phyloP scores from a whole-genome alignment of 2,888 invertebrate genomes.

The Ochropacha duplaris region DNA sequence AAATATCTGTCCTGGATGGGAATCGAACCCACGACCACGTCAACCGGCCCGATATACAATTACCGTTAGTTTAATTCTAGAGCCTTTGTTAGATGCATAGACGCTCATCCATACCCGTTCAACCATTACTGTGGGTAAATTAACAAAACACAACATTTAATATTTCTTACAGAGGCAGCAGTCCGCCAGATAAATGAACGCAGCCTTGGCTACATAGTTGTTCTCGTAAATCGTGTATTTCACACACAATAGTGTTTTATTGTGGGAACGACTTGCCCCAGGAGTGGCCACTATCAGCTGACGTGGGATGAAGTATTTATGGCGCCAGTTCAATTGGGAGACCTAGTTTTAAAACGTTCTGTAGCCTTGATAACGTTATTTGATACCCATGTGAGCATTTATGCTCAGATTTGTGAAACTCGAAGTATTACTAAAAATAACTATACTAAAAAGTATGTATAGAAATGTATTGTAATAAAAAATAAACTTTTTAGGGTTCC shows the following conservation, averaged over 20 bases:
- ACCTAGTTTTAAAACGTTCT: not conserved
- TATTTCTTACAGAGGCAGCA: too few relatives aligned
- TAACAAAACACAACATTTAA: not conserved
- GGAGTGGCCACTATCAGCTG: not conserved
- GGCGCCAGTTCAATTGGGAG: not conserved
- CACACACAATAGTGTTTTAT: not conserved
- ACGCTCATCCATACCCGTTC: too few relatives aligned
- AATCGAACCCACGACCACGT: too few relatives aligned
- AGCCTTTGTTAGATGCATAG: too few relatives aligned
- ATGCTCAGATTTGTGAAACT: not conserved
- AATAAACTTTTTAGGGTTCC: too few relatives aligned
- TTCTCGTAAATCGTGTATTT: not conserved
- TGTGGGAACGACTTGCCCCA: not conserved
- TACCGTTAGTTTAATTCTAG: too few relatives aligned
- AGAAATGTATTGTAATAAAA: too few relatives aligned
- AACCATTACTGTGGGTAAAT: too few relatives aligned
- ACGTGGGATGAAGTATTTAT: not conserved
- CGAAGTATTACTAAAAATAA: too few relatives aligned
- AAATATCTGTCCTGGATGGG: too few relatives aligned
- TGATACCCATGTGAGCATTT: not conserved
- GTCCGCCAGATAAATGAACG: not conserved
- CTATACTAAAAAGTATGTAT: too few relatives aligned
- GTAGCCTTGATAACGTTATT: not conserved
- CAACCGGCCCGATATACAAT: too few relatives aligned
- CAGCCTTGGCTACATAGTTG: not conserved